Percentiles rank a stretch among this genome's conserved stretches.
These are phyloP conservation scores for Rhyacichthys aspro DNA, from an alignment of 2,797 vertebrate genomes.

Conservation along the genomic window DNA sequence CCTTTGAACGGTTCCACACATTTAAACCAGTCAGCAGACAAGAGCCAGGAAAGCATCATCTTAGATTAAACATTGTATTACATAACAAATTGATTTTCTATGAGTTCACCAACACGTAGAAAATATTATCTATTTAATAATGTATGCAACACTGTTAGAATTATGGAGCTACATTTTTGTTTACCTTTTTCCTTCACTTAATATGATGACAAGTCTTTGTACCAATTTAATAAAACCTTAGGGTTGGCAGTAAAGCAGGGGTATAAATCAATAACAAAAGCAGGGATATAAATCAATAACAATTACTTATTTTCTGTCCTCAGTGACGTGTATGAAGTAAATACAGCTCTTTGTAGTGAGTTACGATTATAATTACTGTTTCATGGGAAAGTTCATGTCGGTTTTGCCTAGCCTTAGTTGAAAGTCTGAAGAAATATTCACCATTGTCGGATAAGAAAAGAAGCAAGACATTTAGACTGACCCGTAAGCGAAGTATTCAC, in stretches of 20 bases:
- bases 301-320: neutral
- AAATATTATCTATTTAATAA: neutral
- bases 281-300: conserved; percentile 6
- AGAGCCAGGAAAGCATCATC: conserved; percentile 12
- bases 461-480: conserved; percentile 71
- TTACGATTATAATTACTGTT: conserved; percentile 1
- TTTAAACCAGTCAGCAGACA: conserved; percentile 6
- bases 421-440: neutral
- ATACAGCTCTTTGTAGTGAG: conserved; percentile 5
- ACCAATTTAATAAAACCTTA: too few species aligned
- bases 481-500: conserved; percentile 88
- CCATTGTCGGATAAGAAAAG: too few species aligned
- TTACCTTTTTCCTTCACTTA: too few species aligned
- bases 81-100: too few species aligned
- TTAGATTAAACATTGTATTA: neutral
- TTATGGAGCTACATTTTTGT: too few species aligned
- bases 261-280: neutral
- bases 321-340: conserved; percentile 2
- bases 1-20: conserved; percentile 8
- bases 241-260: too few species aligned
- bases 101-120: too few species aligned
- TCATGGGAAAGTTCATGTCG: neutral
- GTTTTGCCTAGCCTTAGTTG: neutral
- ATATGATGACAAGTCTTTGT: too few species aligned
- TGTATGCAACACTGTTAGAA: too few species aligned